phyloP scores from a whole-genome alignment of 2,113 vertebrate genomes.

The Meles meles region DNA sequence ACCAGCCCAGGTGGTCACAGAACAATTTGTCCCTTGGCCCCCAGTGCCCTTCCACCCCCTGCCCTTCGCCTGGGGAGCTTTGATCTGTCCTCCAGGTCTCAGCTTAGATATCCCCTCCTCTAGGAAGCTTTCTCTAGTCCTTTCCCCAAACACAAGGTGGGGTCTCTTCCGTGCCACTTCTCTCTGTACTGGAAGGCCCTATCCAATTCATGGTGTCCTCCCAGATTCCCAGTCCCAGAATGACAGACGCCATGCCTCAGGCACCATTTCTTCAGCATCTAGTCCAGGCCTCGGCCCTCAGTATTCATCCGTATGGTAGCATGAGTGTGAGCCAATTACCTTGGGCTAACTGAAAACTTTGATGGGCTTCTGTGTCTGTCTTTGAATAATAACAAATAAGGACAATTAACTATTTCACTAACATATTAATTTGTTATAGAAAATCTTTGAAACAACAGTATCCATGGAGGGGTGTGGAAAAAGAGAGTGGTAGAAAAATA shows the following conservation, averaged over 20 bases:
- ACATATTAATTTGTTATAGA: background rate
- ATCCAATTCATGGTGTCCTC: background rate
- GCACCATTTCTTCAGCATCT: background rate
- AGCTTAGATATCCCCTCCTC: background rate
- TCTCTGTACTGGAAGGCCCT: background rate
- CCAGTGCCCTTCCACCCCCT: background rate
- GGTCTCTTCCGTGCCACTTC: background rate
- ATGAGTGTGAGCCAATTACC: background rate
- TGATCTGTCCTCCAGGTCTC: background rate
- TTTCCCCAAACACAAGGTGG: background rate
- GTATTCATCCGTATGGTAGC: background rate
- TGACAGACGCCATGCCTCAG: background rate
- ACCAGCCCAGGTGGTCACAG: background rate
- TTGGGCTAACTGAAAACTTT: background rate
- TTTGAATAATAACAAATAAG: background rate
- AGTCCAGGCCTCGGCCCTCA: background rate
- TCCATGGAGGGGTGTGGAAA: background rate
- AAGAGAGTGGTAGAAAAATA: background rate
- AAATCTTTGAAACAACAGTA: background rate
- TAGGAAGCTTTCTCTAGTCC: background rate
- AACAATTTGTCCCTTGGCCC: background rate
- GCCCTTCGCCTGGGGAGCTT: background rate
- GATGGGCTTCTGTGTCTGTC: background rate
- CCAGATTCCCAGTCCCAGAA: background rate
- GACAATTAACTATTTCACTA: background rate